These are phyloP conservation scores for Tenthredo livida DNA, from an alignment of 2,888 invertebrate genomes.

Conservation along the genomic window DNA sequence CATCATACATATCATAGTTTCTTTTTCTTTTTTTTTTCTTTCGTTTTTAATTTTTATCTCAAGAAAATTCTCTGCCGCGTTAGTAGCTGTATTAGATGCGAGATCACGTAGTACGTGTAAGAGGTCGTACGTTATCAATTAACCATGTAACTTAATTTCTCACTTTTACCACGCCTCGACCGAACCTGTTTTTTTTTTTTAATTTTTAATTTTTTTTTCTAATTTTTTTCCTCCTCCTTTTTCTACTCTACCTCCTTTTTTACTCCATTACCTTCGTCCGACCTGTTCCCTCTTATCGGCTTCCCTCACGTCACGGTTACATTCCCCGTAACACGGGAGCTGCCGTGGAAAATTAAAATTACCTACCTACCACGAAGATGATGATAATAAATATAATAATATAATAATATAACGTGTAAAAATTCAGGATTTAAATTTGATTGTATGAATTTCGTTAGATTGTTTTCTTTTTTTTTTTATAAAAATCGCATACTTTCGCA, in stretches of 20 bases:
- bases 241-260: not conserved
- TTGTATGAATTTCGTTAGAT: too few species aligned
- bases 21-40: not conserved
- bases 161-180: not conserved
- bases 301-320: conserved; percentile 32
- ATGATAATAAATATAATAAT: not conserved
- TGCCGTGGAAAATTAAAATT: conserved; percentile 36
- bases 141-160: conserved; percentile 42
- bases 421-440: not conserved
- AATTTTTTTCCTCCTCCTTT: not conserved
- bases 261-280: conserved; percentile 2
- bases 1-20: not conserved
- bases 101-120: not conserved
- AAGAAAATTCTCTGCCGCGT: not conserved
- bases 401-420: not conserved
- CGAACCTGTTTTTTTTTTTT: not conserved
- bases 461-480: too few species aligned
- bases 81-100: not conserved
- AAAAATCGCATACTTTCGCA: too few species aligned
- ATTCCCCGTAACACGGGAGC: not conserved
- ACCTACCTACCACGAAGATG: not conserved
- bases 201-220: too few species aligned
- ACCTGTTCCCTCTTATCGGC: conserved; percentile 29
- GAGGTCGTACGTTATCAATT: conserved; percentile 43
- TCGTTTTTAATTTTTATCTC: not conserved